phyloP scores from a whole-genome alignment of 1,140 invertebrate species.

The Argopecten irradians region DNA sequence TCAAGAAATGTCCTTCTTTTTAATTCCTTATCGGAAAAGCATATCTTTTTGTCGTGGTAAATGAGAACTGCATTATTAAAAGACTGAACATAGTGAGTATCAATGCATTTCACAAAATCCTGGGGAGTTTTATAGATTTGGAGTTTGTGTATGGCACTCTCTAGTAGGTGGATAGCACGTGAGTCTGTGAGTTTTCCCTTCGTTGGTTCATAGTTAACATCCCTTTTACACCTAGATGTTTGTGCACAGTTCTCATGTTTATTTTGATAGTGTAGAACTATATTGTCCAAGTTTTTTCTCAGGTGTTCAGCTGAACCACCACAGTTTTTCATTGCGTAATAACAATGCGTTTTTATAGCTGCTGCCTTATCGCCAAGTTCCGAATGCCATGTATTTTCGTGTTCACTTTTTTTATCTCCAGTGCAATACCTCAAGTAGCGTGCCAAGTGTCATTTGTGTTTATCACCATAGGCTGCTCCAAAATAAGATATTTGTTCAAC shows the following conservation, averaged over 20 bases:
- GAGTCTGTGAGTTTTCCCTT: not conserved
- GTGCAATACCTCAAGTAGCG: not conserved
- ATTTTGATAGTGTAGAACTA: conserved; percentile 30
- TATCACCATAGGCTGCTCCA: no score
- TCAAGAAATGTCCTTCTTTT: not conserved
- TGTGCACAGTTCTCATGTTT: conserved; percentile 13
- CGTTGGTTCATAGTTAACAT: conserved; percentile 1
- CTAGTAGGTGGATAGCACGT: not conserved
- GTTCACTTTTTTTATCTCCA: not conserved
- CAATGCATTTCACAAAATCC: no score
- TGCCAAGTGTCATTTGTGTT: conserved; percentile 35
- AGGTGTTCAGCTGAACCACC: not conserved
- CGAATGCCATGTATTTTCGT: no score
- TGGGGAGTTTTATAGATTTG: no score
- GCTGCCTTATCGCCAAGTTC: no score
- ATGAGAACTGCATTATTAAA: no score
- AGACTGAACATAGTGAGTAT: no score
- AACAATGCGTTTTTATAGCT: no score
- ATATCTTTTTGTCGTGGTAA: conserved; percentile 26
- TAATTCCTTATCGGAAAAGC: not conserved
- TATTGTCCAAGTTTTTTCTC: no score
- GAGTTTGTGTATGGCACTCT: conserved; percentile 4
- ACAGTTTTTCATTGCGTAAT: conserved; percentile 38
- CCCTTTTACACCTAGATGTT: no score
- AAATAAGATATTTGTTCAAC: conserved; percentile 14